phyloP scores from a whole-genome alignment of 2,888 invertebrate genomes.

The Panorpa germanica region DNA sequence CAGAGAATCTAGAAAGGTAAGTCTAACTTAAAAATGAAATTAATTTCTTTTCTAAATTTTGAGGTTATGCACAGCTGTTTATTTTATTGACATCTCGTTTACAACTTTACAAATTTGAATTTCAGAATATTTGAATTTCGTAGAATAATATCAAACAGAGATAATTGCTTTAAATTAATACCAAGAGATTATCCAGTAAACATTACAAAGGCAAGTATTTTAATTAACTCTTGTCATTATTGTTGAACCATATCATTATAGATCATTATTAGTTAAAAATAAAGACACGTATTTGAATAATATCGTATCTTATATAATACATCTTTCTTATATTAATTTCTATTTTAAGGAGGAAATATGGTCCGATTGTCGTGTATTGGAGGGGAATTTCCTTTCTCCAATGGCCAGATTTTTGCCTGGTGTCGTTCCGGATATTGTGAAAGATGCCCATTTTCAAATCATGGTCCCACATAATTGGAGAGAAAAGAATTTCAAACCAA shows the following conservation, averaged over 20 bases:
- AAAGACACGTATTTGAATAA: constrained; percentile 3
- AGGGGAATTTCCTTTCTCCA: constrained; percentile 79
- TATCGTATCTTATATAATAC: constrained; percentile 9
- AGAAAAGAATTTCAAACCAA: constrained; percentile 45
- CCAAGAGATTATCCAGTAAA: constrained; percentile 67
- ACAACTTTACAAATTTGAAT: constrained; percentile 16
- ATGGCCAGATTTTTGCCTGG: constrained; percentile 67
- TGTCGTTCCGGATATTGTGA: constrained; percentile 66
- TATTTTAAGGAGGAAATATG: constrained; percentile 46
- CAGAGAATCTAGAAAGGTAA: constrained; percentile 74
- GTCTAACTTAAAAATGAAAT: constrained; percentile 9
- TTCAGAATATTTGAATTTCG: constrained; percentile 80
- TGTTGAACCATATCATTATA: constrained; percentile 1
- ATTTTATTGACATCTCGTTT: too few relatives aligned
- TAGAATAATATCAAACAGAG: constrained; percentile 68
- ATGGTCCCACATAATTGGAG: constrained; percentile 69
- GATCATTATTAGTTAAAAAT: neutral
- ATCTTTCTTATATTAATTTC: constrained; percentile 7
- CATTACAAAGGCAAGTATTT: constrained; percentile 55
- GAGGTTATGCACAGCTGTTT: constrained; percentile 5
- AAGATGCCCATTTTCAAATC: constrained; percentile 70
- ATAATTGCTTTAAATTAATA: constrained; percentile 64
- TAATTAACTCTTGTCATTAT: neutral
- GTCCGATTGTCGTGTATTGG: constrained; percentile 53
- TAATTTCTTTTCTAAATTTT: neutral